Evolutionary conservation across 2,888 invertebrate species (phyloP), one percentile per base, ranked within the genome.

Genomic region (Ichneumoninae sp.): DNA sequence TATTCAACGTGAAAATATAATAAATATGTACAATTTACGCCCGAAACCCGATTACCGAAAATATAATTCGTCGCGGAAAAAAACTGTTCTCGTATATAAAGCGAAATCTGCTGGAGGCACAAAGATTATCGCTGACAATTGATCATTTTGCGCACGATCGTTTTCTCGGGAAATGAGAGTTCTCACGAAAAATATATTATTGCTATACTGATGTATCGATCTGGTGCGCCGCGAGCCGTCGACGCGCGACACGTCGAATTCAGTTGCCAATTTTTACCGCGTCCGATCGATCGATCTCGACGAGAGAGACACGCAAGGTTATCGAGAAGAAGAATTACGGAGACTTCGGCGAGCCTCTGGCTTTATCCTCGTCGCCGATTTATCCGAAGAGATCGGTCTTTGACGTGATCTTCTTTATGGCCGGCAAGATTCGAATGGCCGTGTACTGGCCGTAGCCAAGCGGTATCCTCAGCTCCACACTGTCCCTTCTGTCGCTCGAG

Each of bases 371-470:
- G 16, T 5, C 6, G n/a, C 33, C 6, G 36, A 52, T n/a, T 90
- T 89, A 92, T 82, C 87, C 89, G 66, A 92, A 93, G 3, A 93
- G 87, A 85, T 92, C 93, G 65, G 92, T 90, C 72, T 89, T 92
- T 1, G 93, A 93, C 3, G 92, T 93, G 13, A 93, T 93, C 72
- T 93, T 93, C 83, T 91, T 93, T 4, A 93, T 90, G 0, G 92
- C 89, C 2, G 93, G 93, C n/a, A 93, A 82, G 83, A 93, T 93
- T 74, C 89, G 90, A 50, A 93, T 93, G 1, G 93, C 89, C 26
- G 92, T 91, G 79, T 93, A 93, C 66, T 93, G 93, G 0, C 92
- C 92, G 60, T 92, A 92, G 19, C 91, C 92, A 26, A 93, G 87
- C 0, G 93, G 91, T 90, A 93, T 91, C 86, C 91, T 91, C 13